A percentile compares a stretch with the other conserved stretches of the same genome.
phyloP scores from a whole-genome alignment of 2,888 invertebrate genomes.

The Dromius quadrimaculatus region DNA sequence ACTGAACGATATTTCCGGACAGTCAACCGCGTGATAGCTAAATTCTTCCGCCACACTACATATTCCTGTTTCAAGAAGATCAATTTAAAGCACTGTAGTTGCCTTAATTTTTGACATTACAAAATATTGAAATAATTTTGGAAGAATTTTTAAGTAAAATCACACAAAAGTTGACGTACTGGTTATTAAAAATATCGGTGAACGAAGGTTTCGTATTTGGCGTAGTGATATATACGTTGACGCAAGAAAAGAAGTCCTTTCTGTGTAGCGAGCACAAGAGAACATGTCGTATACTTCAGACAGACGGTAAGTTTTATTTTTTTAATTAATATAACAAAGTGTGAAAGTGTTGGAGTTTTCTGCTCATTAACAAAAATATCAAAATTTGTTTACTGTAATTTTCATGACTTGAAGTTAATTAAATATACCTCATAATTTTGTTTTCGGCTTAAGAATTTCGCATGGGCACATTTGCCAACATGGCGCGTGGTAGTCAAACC shows the following conservation, averaged over 20 bases:
- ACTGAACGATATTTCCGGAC: slow-evolving; percentile 46
- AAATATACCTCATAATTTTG: slow-evolving; percentile 45
- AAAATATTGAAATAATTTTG: slow-evolving; percentile 41
- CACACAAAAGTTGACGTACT: slow-evolving; percentile 21
- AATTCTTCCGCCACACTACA: slow-evolving; percentile 48
- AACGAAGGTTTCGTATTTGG: slow-evolving; percentile 55
- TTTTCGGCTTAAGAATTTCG: slow-evolving; percentile 62
- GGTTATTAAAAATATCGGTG: slow-evolving; percentile 37
- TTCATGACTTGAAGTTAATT: slow-evolving; percentile 25
- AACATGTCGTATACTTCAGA: slow-evolving; percentile 87
- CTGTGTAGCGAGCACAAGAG: slow-evolving; percentile 81
- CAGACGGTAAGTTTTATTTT: slow-evolving; percentile 79
- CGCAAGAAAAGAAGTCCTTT: slow-evolving; percentile 69
- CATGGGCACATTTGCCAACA: slow-evolving; percentile 71
- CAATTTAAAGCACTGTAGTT: slow-evolving; percentile 33
- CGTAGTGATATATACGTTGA: slow-evolving; percentile 67
- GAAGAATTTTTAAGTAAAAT: slow-evolving; percentile 35
- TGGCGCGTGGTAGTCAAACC: slow-evolving; percentile 66
- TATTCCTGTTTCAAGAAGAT: slow-evolving; percentile 43
- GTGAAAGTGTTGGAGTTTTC: slow-evolving; percentile 57
- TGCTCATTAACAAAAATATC: slow-evolving; percentile 25
- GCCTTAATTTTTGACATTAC: slow-evolving; percentile 44
- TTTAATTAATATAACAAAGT: slow-evolving; percentile 60
- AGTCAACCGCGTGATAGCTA: slow-evolving; percentile 40
- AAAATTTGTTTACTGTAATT: slow-evolving; percentile 44